Conservation (phyloP, 2,113 vertebrate species). For the Mormyrus lacerda region DNA sequence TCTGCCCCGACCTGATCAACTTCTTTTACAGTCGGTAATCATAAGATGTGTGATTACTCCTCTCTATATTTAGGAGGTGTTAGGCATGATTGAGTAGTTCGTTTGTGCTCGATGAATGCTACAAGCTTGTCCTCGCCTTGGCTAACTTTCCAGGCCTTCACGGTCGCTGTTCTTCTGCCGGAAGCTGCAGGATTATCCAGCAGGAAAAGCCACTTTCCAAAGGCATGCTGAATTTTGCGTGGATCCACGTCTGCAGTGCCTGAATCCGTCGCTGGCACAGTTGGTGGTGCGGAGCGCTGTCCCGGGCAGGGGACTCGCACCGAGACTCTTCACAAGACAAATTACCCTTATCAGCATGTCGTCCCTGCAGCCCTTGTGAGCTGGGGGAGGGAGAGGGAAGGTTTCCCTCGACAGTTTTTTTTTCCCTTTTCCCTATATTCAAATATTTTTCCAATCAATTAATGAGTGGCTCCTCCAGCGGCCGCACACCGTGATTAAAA, state of each 20-base stretch:
- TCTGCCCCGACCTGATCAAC: background rate
- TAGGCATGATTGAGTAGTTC: background rate
- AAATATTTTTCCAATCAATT: slow-evolving; percentile 41
- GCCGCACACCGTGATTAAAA: slow-evolving; percentile 26
- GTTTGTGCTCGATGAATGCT: too few species aligned
- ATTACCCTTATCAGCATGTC: background rate
- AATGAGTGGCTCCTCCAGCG: slow-evolving; percentile 20
- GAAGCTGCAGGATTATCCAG: background rate
- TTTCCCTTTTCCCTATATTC: slow-evolving; percentile 38
- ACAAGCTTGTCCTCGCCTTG: background rate
- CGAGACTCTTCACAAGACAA: background rate
- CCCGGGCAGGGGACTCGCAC: background rate
- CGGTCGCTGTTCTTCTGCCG: background rate
- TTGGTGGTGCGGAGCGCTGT: too few species aligned
- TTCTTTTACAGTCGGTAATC: background rate
- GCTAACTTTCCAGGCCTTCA: background rate
- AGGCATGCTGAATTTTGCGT: background rate
- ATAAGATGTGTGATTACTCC: background rate
- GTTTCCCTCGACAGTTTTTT: slow-evolving; percentile 28
- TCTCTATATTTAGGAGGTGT: background rate
- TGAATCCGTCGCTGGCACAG: background rate
- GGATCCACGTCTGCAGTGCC: background rate
- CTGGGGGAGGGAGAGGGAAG: slow-evolving; percentile 12
- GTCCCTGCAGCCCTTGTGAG: background rate
- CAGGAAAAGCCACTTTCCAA: background rate